Conservation (phyloP, 2,113 vertebrate genomes). For the Theristicus caerulescens region DNA sequence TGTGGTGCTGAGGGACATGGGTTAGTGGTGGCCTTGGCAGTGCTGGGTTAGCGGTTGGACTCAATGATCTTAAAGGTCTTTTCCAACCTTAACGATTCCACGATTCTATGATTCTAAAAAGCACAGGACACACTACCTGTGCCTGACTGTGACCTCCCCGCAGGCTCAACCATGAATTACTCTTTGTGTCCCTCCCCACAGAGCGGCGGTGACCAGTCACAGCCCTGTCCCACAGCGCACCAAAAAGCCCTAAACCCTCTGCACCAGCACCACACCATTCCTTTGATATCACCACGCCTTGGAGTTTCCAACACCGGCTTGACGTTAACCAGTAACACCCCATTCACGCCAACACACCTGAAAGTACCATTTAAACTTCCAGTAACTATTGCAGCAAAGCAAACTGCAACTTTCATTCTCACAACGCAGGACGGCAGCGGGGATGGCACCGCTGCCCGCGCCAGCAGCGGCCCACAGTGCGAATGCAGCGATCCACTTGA, state of each 20-base stretch:
- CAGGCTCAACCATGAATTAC: neutral
- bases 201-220: neutral
- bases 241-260: neutral
- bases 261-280: rapidly evolving
- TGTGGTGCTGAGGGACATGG: too few relatives aligned
- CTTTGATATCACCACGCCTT: neutral
- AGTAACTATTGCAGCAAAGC: neutral
- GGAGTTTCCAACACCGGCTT: neutral
- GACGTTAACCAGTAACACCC: rapidly evolving
- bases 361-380: neutral
- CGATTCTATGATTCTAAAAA: neutral
- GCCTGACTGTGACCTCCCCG: neutral
- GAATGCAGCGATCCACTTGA: neutral
- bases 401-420: neutral
- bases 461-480: neutral
- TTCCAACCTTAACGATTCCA: too few relatives aligned
- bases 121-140: neutral
- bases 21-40: too few relatives aligned
- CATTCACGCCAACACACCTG: rapidly evolving
- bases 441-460: neutral
- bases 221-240: neutral
- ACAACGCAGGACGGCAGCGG: too few relatives aligned
- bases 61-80: too few relatives aligned
- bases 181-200: neutral
- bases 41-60: too few relatives aligned